Conservation (phyloP, 2,113 vertebrate genomes). For the Dascyllus trimaculatus region DNA sequence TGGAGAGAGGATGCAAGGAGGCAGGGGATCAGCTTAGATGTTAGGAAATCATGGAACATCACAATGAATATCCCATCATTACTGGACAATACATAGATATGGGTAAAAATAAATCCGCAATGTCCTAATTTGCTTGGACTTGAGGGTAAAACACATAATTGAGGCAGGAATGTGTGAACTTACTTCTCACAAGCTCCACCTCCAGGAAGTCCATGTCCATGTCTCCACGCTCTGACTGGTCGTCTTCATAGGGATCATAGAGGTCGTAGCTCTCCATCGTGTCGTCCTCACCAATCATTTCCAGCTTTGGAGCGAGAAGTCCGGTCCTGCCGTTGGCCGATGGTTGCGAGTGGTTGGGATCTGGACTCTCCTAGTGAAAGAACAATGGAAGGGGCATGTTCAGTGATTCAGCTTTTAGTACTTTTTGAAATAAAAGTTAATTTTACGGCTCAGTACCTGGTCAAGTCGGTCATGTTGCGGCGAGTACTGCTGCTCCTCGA, state of each 20-base stretch:
- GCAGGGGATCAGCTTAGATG: not conserved
- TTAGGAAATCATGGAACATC: not conserved
- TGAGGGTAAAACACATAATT: no score
- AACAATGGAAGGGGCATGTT: not conserved
- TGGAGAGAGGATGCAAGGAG: constrained; percentile 22
- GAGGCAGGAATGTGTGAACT: constrained; percentile 16
- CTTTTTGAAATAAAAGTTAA: not conserved
- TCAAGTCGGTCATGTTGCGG: constrained; percentile 89
- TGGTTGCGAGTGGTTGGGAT: constrained; percentile 62
- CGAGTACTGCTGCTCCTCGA: constrained; percentile 93
- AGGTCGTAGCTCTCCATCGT: constrained; percentile 82
- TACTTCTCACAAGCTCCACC: constrained; percentile 91
- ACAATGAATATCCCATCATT: no score
- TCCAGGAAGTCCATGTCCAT: constrained; percentile 89
- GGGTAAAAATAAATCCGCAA: no score
- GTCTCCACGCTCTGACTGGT: constrained; percentile 87
- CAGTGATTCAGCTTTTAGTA: not conserved
- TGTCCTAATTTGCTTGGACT: no score
- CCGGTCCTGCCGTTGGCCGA: constrained; percentile 68
- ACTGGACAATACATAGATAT: not conserved
- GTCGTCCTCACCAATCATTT: constrained; percentile 86
- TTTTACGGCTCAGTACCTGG: constrained; percentile 71
- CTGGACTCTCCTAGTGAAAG: constrained; percentile 68
- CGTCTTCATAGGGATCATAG: constrained; percentile 76
- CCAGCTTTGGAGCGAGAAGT: constrained; percentile 78